Conservation (phyloP, 1,140 invertebrate genomes). For the Maconellicoccus hirsutus region DNA sequence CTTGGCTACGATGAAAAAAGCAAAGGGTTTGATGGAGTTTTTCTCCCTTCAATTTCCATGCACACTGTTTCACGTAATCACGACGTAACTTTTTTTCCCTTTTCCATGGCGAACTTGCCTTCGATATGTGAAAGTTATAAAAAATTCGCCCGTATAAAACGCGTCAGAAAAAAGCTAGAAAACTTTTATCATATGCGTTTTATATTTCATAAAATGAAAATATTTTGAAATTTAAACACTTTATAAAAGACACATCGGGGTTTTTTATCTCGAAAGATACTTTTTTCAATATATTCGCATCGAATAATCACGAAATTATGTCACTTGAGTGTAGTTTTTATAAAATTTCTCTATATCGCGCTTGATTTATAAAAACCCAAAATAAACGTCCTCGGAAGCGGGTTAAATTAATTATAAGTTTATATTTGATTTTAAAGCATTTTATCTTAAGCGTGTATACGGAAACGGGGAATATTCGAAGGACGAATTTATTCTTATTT, state of each 20-base stretch:
- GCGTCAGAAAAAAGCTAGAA: neutral
- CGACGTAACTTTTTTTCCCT: too few relatives aligned
- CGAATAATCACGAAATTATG: too few relatives aligned
- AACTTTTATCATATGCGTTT: neutral
- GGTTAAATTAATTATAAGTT: too few relatives aligned
- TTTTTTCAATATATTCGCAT: neutral
- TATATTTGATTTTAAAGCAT: too few relatives aligned
- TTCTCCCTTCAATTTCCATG: neutral
- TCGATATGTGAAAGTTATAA: neutral
- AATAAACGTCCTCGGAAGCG: too few relatives aligned
- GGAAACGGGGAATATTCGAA: too few relatives aligned
- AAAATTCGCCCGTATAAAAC: neutral
- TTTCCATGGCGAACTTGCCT: neutral
- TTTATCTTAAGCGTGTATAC: too few relatives aligned
- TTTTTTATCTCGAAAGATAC: neutral
- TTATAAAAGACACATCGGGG: neutral
- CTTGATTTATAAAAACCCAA: too few relatives aligned
- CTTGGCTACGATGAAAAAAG: neutral
- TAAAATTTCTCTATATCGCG: too few relatives aligned
- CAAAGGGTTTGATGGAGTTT: neutral
- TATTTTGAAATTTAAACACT: neutral
- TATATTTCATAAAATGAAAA: neutral
- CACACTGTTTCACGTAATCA: neutral
- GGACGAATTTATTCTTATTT: too few relatives aligned
- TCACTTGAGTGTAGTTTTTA: too few relatives aligned